Evolutionary conservation across 2,797 vertebrate species (phyloP).

Genomic region (Eulemur coronatus): DNA sequence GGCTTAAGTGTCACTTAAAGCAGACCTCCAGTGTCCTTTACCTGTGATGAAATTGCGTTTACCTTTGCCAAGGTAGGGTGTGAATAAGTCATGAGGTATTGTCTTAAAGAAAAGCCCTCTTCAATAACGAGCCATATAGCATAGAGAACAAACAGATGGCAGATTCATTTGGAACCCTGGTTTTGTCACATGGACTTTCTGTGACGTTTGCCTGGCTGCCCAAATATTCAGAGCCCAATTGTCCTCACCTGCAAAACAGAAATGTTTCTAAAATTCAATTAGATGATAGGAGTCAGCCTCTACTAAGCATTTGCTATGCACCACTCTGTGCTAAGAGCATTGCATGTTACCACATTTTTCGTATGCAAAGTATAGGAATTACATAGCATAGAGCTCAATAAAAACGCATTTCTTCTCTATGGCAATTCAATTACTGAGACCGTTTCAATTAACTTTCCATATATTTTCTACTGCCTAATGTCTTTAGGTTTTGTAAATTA

Average conservation of each 20-base stretch:
- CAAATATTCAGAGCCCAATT: neutral
- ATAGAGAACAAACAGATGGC: neutral
- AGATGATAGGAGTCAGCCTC: neutral
- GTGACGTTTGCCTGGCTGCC: neutral
- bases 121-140: neutral
- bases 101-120: neutral
- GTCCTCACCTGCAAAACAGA: constrained; percentile 11
- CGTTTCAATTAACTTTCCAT: neutral
- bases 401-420: neutral
- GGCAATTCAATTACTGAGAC: neutral
- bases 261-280: constrained; percentile 29
- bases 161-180: neutral
- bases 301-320: neutral
- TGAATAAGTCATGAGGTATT: neutral
- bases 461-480: neutral
- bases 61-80: neutral
- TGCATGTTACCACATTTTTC: neutral
- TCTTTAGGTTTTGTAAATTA: neutral
- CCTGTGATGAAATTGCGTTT: neutral
- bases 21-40: neutral
- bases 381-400: neutral
- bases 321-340: neutral
- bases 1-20: neutral
- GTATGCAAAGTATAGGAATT: neutral
- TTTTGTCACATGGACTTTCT: neutral